Conservation (phyloP, 2,797 vertebrate species). For the Rhinatrema bivittatum region DNA sequence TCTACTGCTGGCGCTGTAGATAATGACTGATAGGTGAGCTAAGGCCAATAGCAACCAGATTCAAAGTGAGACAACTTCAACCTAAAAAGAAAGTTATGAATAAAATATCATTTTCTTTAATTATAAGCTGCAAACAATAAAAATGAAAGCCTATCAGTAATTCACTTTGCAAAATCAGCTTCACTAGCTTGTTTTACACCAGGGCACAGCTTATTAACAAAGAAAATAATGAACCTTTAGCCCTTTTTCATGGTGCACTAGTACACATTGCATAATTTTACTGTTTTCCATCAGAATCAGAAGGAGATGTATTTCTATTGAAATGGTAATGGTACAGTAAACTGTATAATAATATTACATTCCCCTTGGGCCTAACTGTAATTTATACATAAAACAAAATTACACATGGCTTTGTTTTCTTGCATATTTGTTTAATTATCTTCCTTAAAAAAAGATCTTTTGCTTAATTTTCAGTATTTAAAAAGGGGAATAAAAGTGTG, state of each 20-base stretch:
- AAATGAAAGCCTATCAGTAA: too few species aligned
- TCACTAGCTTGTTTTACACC: too few species aligned
- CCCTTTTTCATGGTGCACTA: not conserved
- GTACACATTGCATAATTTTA: constrained; percentile 19
- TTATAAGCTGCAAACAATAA: too few species aligned
- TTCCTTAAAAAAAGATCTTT: constrained; percentile 50
- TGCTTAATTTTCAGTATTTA: constrained; percentile 68
- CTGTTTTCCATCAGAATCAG: constrained; percentile 32
- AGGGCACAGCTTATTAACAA: too few species aligned
- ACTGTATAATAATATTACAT: constrained; percentile 48
- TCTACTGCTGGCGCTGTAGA: too few species aligned
- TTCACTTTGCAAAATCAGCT: too few species aligned
- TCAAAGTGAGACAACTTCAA: too few species aligned
- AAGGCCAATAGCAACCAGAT: too few species aligned
- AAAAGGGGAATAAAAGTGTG: constrained; percentile 52
- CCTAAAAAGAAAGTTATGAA: too few species aligned
- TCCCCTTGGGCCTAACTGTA: constrained; percentile 54
- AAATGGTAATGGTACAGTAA: constrained; percentile 54
- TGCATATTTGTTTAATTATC: constrained; percentile 65
- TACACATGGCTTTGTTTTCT: constrained; percentile 50
- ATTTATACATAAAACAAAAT: constrained; percentile 70
- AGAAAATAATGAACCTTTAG: not conserved
- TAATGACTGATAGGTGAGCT: too few species aligned
- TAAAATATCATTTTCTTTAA: too few species aligned
- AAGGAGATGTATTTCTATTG: constrained; percentile 40